Percentiles rank a stretch among this genome's conserved stretches.
phyloP scores from a whole-genome alignment of 2,888 invertebrate genomes.

The Heliconius hortense region DNA sequence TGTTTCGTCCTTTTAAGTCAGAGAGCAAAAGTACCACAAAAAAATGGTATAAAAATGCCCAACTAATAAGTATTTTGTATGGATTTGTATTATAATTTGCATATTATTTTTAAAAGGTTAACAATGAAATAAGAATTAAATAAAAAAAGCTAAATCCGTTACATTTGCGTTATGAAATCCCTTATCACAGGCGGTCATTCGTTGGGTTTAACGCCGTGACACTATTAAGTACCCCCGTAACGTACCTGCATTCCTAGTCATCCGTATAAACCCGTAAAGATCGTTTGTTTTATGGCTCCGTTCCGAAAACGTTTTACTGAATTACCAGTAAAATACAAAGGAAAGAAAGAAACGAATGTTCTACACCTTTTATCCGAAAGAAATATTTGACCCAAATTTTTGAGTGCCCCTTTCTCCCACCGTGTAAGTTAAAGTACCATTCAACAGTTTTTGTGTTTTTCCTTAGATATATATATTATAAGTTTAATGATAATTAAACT shows the following conservation, averaged over 20 bases:
- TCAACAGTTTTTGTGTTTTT: slow-evolving; percentile 18
- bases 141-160: slow-evolving; percentile 41
- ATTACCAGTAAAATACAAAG: slow-evolving; percentile 44
- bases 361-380: slow-evolving; percentile 36
- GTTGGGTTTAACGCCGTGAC: slow-evolving; percentile 44
- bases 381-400: slow-evolving; percentile 33
- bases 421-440: slow-evolving; percentile 15
- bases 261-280: slow-evolving; percentile 43
- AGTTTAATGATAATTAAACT: background rate
- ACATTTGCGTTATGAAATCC: slow-evolving; percentile 27
- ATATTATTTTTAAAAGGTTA: slow-evolving; percentile 24
- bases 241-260: slow-evolving; percentile 42
- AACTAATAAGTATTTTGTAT: background rate
- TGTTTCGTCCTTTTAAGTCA: background rate
- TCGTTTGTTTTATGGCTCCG: slow-evolving; percentile 44
- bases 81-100: slow-evolving; percentile 21
- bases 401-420: slow-evolving; percentile 20
- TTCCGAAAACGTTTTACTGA: slow-evolving; percentile 44
- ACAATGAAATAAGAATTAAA: slow-evolving; percentile 36
- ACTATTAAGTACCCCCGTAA: slow-evolving; percentile 44
- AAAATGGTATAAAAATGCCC: background rate
- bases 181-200: slow-evolving; percentile 43
- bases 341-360: slow-evolving; percentile 41
- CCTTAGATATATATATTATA: background rate
- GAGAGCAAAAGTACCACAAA: background rate